These are phyloP conservation scores for Zosterops borbonicus DNA, from an alignment of 2,113 vertebrate genomes.

Conservation along the genomic window DNA sequence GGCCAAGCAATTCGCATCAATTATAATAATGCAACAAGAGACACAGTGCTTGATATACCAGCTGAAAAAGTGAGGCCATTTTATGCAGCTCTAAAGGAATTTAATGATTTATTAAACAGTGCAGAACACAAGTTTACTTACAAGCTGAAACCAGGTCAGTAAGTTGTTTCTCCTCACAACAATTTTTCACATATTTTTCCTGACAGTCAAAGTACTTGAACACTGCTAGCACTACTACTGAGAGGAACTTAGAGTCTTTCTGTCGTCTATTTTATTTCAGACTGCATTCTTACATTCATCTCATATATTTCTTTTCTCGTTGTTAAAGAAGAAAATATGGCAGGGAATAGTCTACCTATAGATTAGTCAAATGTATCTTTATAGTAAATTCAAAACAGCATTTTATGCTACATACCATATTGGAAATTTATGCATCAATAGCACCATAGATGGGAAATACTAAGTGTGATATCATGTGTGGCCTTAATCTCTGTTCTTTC, in stretches of 20 bases:
- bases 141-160: constrained; percentile 90
- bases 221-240: background rate
- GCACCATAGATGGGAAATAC: background rate
- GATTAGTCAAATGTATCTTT: background rate
- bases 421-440: background rate
- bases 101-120: constrained; percentile 81
- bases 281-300: background rate
- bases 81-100: constrained; percentile 87
- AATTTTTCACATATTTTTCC: background rate
- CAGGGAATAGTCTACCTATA: background rate
- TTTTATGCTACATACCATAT: background rate
- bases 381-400: background rate
- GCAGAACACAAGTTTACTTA: constrained; percentile 81
- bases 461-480: background rate
- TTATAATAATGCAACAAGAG: constrained; percentile 91
- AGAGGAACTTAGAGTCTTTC: background rate
- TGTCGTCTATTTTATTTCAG: background rate
- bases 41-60: constrained; percentile 87
- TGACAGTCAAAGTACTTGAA: background rate
- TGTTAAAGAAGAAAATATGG: background rate
- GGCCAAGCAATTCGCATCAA: constrained; percentile 83
- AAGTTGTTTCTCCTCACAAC: background rate
- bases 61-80: constrained; percentile 86
- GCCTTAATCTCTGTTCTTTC: background rate
- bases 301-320: background rate